Evolutionary conservation across 2,113 vertebrate species (phyloP).

Genomic region (Galemys pyrenaicus): DNA sequence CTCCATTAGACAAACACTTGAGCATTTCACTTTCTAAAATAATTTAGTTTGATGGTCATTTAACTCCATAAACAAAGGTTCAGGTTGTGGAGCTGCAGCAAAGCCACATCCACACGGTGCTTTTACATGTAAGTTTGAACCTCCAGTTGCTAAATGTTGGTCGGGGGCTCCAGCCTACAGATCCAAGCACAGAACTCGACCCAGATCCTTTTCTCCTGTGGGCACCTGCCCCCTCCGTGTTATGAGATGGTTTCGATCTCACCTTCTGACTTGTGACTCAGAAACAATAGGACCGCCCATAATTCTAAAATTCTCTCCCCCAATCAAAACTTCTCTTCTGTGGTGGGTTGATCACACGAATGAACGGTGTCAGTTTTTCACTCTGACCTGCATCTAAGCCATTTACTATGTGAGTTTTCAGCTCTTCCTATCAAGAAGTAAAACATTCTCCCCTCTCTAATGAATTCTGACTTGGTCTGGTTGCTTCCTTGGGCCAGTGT

Average conservation of each 20-base stretch:
- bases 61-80: neutral
- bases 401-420: neutral
- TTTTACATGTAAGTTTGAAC: neutral
- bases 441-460: neutral
- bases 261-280: neutral
- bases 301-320: neutral
- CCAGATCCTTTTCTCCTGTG: too few species aligned
- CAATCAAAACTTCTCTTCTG: neutral
- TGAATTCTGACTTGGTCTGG: neutral
- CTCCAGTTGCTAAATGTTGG: neutral
- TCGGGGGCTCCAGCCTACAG: neutral
- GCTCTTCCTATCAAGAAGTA: neutral
- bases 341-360: neutral
- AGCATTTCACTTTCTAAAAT: conserved; percentile 29
- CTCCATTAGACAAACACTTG: neutral
- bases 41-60: neutral
- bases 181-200: neutral
- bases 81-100: neutral
- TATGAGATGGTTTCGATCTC: conserved; percentile 8
- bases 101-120: neutral
- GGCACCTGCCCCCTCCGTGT: neutral
- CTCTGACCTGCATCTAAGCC: neutral
- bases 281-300: neutral
- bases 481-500: neutral
- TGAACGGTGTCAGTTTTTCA: neutral